These are phyloP conservation scores for Pollenia angustigena DNA, from an alignment of 2,888 invertebrate genomes.

Conservation along the genomic window DNA sequence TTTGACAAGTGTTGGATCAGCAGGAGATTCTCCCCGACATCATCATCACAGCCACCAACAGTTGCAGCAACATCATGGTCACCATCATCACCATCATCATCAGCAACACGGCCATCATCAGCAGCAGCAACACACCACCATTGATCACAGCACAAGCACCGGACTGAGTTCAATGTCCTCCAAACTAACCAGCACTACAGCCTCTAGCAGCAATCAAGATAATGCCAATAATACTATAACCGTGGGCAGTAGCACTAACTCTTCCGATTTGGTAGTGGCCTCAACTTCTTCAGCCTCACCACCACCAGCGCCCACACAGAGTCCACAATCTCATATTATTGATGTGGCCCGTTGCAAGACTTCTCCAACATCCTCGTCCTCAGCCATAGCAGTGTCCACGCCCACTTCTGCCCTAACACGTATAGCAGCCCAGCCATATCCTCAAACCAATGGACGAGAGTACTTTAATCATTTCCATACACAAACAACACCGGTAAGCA, in stretches of 20 bases:
- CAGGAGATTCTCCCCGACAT: conserved; percentile 67
- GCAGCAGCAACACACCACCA: conserved; percentile 75
- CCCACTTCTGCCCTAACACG: conserved; percentile 74
- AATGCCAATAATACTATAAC: conserved; percentile 66
- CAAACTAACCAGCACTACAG: conserved; percentile 64
- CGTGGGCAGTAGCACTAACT: conserved; percentile 74
- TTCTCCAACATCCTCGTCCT: conserved; percentile 66
- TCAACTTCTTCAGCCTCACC: conserved; percentile 68
- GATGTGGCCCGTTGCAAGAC: conserved; percentile 77
- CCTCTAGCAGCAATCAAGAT: conserved; percentile 62
- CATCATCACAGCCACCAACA: conserved; percentile 65
- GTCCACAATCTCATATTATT: conserved; percentile 77
- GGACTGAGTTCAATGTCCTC: conserved; percentile 67
- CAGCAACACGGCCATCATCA: conserved; percentile 79
- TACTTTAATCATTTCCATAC: conserved; percentile 96
- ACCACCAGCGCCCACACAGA: conserved; percentile 78
- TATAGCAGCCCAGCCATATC: conserved; percentile 85
- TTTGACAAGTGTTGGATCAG: conserved; percentile 76
- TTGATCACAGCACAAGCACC: conserved; percentile 69
- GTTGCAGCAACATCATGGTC: conserved; percentile 61
- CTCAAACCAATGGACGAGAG: conserved; percentile 86
- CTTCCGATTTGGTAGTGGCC: conserved; percentile 73
- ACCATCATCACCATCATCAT: conserved; percentile 52
- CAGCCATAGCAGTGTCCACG: conserved; percentile 71
- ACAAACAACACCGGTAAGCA: conserved; percentile 88